Evolutionary conservation across 2,113 vertebrate species (phyloP), one percentile per base, ranked within the genome.

Genomic region (Casuarius casuarius): DNA sequence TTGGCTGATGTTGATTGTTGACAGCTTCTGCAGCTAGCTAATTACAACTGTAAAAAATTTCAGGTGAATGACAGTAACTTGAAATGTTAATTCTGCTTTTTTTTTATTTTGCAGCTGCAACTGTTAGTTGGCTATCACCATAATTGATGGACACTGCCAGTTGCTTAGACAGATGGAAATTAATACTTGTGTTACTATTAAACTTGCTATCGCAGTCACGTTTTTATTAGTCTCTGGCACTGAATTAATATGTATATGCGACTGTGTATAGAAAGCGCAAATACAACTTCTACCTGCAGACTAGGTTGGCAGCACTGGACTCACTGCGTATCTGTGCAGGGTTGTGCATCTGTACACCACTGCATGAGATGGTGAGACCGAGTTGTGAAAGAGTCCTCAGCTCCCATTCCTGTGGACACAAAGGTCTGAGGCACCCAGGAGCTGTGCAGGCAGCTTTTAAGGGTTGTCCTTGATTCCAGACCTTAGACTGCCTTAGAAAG

Each of bases 121-220:
- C 98, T 99, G 98, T 98, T 98, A 97, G 96, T 97, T 96, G 97
- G 96, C 98, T 99, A 99, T 99, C 97, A 92, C 96, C 94, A 61
- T 99, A 99, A 99, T 99, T 99, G 98, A 99, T 99, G 98, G 98
- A 98, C 96, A 97, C 97, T 98, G 98, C 98, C 98, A 98, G 98
- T 99, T 98, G 98, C 98, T 98, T 74, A 98, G 98, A 98, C 98
- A 98, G 98, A 98, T 98, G 98, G 98, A 98, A 99, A 99, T 98
- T 98, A 99, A 98, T 98, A 98, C 98, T 98, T 98, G 98, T 98
- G 99, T 99, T 98, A 98, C 98, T 89, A 96, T 98, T 99, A 98
- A 97, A 94, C 96, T 97, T 42, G 28, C 98, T 98, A 98, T 98
- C 92, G 86, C 93, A 89, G 81, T 97, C 97, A 91, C 31, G n/a